phyloP scores from a whole-genome alignment of 2,797 vertebrate species.

The Ceyx erithaca region DNA sequence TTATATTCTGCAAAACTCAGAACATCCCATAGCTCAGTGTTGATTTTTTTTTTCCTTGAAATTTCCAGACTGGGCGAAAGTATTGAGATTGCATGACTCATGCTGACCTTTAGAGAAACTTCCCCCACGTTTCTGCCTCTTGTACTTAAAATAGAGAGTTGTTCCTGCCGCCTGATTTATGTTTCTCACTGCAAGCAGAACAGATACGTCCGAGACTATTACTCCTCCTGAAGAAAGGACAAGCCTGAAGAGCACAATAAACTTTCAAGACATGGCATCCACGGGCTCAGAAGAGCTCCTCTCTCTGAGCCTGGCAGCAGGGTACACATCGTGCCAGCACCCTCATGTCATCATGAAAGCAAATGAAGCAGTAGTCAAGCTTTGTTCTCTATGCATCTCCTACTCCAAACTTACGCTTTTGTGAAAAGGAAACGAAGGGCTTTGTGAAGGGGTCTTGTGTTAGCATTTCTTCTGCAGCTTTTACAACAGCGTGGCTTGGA shows the following conservation, averaged over 20 bases:
- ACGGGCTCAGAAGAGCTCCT: background rate
- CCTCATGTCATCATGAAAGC: background rate
- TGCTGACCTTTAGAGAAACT: conserved; percentile 25
- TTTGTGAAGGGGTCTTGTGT: background rate
- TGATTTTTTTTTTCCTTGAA: background rate
- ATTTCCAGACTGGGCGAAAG: background rate
- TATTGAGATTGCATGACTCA: background rate
- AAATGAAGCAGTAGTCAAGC: background rate
- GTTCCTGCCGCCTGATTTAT: background rate
- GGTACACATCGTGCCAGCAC: background rate
- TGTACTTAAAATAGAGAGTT: background rate
- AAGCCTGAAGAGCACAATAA: conserved; percentile 6
- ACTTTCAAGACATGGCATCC: background rate
- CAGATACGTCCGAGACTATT: background rate
- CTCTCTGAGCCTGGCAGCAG: background rate
- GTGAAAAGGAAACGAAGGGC: background rate
- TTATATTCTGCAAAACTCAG: background rate
- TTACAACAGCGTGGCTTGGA: background rate
- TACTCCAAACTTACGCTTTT: background rate
- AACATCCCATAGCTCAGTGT: background rate
- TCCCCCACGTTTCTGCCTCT: background rate
- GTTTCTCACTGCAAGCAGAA: background rate
- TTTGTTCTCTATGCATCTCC: background rate
- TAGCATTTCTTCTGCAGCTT: background rate
- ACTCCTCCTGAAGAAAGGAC: background rate